These are phyloP conservation scores for Tonatia bakeri DNA, from an alignment of 2,113 vertebrate genomes.

Conservation along the genomic window DNA sequence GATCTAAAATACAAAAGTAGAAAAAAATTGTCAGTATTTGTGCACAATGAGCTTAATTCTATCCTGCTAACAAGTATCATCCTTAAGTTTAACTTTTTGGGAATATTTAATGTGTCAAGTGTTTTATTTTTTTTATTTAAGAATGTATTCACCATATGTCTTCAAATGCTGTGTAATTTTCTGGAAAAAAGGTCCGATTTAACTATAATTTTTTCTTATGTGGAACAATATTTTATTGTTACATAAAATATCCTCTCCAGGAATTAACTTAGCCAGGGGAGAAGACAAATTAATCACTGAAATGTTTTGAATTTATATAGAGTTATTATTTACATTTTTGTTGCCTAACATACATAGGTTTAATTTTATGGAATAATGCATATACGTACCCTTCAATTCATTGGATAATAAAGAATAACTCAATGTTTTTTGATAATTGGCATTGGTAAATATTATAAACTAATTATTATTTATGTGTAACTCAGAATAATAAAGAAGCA, in stretches of 20 bases:
- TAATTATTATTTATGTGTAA: not conserved
- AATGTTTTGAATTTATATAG: not conserved
- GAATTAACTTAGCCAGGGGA: not conserved
- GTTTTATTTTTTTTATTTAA: not conserved
- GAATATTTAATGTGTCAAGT: not conserved
- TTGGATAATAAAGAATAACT: not conserved
- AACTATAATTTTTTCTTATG: not conserved
- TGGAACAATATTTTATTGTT: not conserved
- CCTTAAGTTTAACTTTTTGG: not conserved
- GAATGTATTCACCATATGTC: not conserved
- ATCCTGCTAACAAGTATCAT: not conserved
- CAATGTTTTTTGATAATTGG: not conserved
- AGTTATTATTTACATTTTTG: not conserved
- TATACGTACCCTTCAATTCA: not conserved
- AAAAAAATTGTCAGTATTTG: not conserved
- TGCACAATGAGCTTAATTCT: not conserved
- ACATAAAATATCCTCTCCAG: not conserved
- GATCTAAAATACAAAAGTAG: constrained; percentile 6
- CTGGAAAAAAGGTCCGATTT: not conserved
- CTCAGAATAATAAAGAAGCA: not conserved
- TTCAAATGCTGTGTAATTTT: not conserved
- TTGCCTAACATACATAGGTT: not conserved
- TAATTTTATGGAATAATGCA: not conserved
- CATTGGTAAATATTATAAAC: not conserved
- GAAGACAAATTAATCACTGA: not conserved